Evolutionary conservation across 2,797 vertebrate species (phyloP).

Genomic region (Mycteria americana): DNA sequence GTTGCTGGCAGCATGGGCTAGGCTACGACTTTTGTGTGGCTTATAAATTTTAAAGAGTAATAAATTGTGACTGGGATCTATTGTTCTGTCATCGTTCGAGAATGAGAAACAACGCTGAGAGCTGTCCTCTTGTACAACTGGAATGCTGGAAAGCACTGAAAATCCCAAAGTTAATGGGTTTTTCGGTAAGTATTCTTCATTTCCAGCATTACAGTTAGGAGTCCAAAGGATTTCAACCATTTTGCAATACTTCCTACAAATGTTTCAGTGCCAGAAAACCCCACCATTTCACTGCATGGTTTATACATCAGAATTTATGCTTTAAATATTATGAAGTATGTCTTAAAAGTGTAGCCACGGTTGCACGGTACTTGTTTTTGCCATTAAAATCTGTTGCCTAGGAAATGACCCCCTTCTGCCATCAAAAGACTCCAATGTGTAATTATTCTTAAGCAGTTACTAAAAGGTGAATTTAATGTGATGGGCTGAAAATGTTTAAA

Average conservation of each 20-base stretch:
- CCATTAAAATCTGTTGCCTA: constrained; percentile 40
- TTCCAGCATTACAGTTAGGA: background rate
- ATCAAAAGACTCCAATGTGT: background rate
- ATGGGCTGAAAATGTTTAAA: background rate
- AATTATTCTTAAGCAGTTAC: background rate
- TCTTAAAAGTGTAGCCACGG: background rate
- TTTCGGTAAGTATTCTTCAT: background rate
- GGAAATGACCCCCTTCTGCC: constrained; percentile 45
- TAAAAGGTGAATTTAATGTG: constrained; percentile 30
- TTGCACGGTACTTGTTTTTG: background rate
- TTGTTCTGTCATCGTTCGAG: background rate
- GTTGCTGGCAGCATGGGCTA: background rate
- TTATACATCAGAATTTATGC: background rate
- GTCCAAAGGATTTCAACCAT: background rate
- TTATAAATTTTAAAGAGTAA: background rate
- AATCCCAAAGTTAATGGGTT: background rate
- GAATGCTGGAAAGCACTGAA: background rate
- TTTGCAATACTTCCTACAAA: background rate
- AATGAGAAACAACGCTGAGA: background rate
- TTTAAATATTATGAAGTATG: constrained; percentile 13
- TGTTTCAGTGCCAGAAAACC: background rate
- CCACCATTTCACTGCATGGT: background rate
- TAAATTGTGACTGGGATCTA: background rate
- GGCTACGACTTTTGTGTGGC: background rate
- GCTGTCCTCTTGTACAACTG: background rate